Base-by-base conservation (phyloP, 2,888 invertebrate species). In the Odontomyia ornata region DNA sequence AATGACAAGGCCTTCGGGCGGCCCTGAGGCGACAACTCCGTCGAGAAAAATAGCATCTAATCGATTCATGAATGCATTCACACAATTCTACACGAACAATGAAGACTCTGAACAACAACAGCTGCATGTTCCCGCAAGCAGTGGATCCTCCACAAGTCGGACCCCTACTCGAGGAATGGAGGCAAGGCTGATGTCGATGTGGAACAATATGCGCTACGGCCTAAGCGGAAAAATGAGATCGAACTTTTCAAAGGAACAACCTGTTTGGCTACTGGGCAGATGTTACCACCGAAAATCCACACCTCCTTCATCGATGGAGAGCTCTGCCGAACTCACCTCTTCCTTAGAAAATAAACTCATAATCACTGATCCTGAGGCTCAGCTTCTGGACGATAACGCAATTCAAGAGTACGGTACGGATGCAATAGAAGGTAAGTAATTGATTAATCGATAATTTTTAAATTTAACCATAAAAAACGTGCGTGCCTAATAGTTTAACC, bases 201-300 rank as follows among this genome's bases (percentile, higher is more conserved):
- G 95, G 95, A 95, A 96, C 86, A 96, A 96, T 86, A 92, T 96
- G 78, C 95, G 95, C 88, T 95, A 95, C 87, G 95, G 93, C 88
- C 95, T 93, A 93, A 91, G 92, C 75, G 91, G 93, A 0, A 95
- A 95, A 87, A 87, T 94, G 80, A 91, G 91, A 81, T 91, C 93
- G 0, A 91, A 90, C 82, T 92, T 93, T 82, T 95, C 94, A 0
- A 94, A 93, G 87, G 95, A 95, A 87, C 94, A 94, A 80, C 95
- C 96, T 0, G 94, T 96, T 2, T 96, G 94, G 93, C 85, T 96
- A 27, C 87, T 96, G 30, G 96, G 96, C 0, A 89, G 92, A 77
- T 94, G 93, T 83, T 96, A 96, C 83, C 93, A 93, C 84, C 90
- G 93, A 21, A 93, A 93, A 83, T 86, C 89, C 64, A 90, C 91